Base-by-base conservation (phyloP, 2,797 vertebrate genomes). In the Helostoma temminkii region DNA sequence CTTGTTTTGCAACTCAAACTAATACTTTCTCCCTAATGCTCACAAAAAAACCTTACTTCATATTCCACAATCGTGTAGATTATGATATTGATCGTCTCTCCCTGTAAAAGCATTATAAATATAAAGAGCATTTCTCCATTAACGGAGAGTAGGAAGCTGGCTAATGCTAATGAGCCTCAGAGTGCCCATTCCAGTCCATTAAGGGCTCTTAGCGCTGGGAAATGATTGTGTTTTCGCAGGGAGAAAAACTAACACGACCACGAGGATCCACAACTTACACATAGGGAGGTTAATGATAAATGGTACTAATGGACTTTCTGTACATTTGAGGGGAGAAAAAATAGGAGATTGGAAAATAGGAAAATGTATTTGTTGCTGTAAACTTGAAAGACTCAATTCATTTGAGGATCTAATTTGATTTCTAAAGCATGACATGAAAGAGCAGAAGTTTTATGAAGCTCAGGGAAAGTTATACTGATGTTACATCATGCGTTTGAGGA, bases 151-250 rank as follows among this genome's bases (percentile, higher is more conserved):
- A 91, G 89, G 91, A 93, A 93, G 86, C 88, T 85, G 88, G 89
- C 88, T 91, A 92, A 93, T 92, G 91, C 91, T 94, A 94, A 94
- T 94, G 92, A 94, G 91, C 78, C 89, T 89, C 87, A 82, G 90
- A 92, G 91, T 93, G 92, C 86, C 90, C 90, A 94, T 93, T 93
- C 85, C 80, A 91, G 91, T 92, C 91, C 93, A 94, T 94, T 94
- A 93, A 92, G 89, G 86, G 89, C 89, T 92, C 90, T 92, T 91
- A 92, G 91, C 90, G 87, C 87, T 83, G 89, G 92, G 88, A 92
- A 92, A 91, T 90, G 81, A 89, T 90, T 91, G 90, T 91, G 86
- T 92, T 91, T 91, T 94, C 86, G 82, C 82, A 80, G 74, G 79
- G 85, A 89, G 84, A 88, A 89, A 88, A 88, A 86, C 85, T 89